phyloP scores from a whole-genome alignment of 2,888 invertebrate species.

The Adela reaumurella region DNA sequence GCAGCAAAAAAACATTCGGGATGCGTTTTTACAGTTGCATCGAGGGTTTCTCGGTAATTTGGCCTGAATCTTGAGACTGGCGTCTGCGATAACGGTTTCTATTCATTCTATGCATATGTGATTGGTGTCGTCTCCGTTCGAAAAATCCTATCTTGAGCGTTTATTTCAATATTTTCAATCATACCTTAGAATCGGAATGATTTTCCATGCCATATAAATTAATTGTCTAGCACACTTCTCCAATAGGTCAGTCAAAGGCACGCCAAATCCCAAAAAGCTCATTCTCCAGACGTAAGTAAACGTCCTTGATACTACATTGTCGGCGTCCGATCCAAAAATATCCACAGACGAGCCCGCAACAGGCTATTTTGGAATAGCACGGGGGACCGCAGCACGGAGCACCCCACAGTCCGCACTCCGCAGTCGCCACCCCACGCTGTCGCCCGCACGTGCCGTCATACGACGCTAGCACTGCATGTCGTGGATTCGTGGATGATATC shows the following conservation, averaged over 20 bases:
- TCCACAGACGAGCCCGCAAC: constrained; percentile 39
- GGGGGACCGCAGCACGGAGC: constrained; percentile 43
- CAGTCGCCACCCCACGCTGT: constrained; percentile 10
- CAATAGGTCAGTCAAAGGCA: too few relatives aligned
- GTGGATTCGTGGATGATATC: not conserved
- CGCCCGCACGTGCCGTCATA: constrained; percentile 8
- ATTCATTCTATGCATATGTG: too few relatives aligned
- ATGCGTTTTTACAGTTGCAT: not conserved
- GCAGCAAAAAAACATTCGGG: constrained; percentile 36
- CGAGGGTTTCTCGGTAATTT: not conserved
- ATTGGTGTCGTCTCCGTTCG: too few relatives aligned
- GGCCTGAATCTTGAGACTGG: not conserved
- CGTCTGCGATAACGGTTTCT: too few relatives aligned
- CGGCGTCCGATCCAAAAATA: constrained; percentile 38
- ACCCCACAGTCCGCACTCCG: too few relatives aligned
- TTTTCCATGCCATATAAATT: too few relatives aligned
- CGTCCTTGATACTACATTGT: constrained; percentile 55
- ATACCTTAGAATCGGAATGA: too few relatives aligned
- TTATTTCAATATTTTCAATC: too few relatives aligned
- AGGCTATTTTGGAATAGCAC: constrained; percentile 19
- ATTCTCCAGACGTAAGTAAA: too few relatives aligned
- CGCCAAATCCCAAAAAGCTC: too few relatives aligned
- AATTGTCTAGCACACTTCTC: too few relatives aligned
- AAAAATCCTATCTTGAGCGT: too few relatives aligned
- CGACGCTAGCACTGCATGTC: not conserved